phyloP scores from a whole-genome alignment of 2,797 vertebrate genomes.

The Buphagus erythrorhynchus region DNA sequence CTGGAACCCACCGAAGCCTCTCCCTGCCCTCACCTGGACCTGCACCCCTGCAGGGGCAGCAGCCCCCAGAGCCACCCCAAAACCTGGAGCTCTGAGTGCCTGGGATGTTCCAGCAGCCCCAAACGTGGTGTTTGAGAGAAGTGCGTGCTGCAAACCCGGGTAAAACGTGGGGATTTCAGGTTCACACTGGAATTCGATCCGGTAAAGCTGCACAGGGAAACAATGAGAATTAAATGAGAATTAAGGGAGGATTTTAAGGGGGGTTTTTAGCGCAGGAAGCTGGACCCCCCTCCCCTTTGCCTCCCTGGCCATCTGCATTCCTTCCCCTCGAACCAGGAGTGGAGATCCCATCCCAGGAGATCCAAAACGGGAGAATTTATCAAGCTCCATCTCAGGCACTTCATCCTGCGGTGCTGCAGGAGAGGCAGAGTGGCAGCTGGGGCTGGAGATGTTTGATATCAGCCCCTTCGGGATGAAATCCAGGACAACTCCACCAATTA shows the following conservation, averaged over 20 bases:
- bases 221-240: background rate
- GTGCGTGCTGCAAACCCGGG: background rate
- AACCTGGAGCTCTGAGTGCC: background rate
- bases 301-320: background rate
- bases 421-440: conserved; percentile 20
- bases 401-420: background rate
- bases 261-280: background rate
- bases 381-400: conserved; percentile 31
- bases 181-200: background rate
- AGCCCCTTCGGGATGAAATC: background rate
- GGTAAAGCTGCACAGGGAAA: conserved; percentile 18
- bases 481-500: background rate
- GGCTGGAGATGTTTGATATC: background rate
- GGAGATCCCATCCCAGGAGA: background rate
- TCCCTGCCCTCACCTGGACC: background rate
- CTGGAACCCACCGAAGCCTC: background rate
- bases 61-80: background rate
- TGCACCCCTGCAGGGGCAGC: background rate
- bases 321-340: background rate
- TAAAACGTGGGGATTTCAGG: background rate
- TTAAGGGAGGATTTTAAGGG: background rate
- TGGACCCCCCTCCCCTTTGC: background rate
- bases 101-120: background rate
- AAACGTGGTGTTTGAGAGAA: background rate
- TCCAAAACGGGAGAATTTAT: conserved; percentile 2